Conservation (phyloP, 2,797 vertebrate genomes). For the Tragelaphus oryx region DNA sequence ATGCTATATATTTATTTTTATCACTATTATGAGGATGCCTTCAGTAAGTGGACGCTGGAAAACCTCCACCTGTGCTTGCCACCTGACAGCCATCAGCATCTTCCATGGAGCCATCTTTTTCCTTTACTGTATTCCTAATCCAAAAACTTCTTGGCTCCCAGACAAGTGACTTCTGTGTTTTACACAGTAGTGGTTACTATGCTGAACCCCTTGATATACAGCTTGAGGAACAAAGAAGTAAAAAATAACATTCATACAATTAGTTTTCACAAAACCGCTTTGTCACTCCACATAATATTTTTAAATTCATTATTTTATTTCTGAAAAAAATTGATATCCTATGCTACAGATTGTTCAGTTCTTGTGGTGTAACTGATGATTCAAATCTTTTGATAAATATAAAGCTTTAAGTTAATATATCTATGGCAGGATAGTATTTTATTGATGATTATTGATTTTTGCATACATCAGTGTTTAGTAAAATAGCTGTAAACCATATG, state of each 20-base stretch:
- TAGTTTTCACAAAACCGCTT: not conserved
- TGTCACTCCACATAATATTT: too few relatives aligned
- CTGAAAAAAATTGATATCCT: not conserved
- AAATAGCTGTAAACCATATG: not conserved
- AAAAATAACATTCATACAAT: not conserved
- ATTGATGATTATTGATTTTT: not conserved
- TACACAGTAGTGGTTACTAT: not conserved
- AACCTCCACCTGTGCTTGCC: too few relatives aligned
- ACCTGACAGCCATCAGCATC: not conserved
- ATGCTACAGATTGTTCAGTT: not conserved
- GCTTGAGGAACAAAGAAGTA: slow-evolving; percentile 20
- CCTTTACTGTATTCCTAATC: slow-evolving; percentile 10
- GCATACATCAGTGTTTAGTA: not conserved
- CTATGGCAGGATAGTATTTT: not conserved
- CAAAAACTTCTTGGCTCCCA: not conserved
- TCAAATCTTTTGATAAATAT: not conserved
- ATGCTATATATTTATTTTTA: not conserved
- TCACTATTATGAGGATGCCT: too few relatives aligned
- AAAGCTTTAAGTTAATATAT: not conserved
- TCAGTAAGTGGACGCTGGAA: too few relatives aligned
- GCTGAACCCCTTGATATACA: slow-evolving; percentile 18
- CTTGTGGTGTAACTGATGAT: not conserved
- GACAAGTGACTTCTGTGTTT: not conserved
- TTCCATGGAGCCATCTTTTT: slow-evolving; percentile 55
- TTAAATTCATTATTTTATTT: not conserved